Conservation (phyloP, 2,113 vertebrate genomes). For the Anarrhichthys ocellatus region DNA sequence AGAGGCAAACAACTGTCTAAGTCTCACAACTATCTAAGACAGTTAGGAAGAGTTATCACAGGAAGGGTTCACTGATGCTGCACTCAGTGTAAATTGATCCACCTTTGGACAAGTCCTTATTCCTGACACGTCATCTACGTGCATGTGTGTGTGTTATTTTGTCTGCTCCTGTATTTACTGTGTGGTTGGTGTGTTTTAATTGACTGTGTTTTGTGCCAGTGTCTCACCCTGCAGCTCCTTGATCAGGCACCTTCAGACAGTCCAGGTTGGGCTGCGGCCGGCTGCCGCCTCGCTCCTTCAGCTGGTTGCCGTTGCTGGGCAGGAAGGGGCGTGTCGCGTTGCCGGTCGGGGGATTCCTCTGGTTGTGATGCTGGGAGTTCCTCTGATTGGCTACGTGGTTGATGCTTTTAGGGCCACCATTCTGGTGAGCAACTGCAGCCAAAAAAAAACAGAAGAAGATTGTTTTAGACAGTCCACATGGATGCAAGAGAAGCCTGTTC, state of each 20-base stretch:
- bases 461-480: background rate
- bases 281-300: constrained; percentile 80
- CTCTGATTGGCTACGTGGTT: constrained; percentile 78
- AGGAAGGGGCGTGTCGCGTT: constrained; percentile 84
- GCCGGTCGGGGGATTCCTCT: constrained; percentile 81
- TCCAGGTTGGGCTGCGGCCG: constrained; percentile 89
- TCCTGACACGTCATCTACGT: background rate
- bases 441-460: background rate
- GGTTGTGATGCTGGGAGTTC: constrained; percentile 81
- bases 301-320: constrained; percentile 83
- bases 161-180: background rate
- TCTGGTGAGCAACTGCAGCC: constrained; percentile 88
- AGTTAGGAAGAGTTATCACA: background rate
- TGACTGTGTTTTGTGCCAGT: background rate
- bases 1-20: background rate
- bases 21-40: background rate
- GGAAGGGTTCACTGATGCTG: background rate
- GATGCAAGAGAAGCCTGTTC: background rate
- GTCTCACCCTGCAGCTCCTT: constrained; percentile 96
- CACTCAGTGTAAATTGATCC: background rate
- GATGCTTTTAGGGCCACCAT: constrained; percentile 86
- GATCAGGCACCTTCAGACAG: constrained; percentile 94
- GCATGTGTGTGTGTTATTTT: background rate
- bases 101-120: background rate
- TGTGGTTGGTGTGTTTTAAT: background rate